These are phyloP conservation scores for Protomyctophum bolini DNA, from an alignment of 2,113 vertebrate genomes.

Conservation along the genomic window DNA sequence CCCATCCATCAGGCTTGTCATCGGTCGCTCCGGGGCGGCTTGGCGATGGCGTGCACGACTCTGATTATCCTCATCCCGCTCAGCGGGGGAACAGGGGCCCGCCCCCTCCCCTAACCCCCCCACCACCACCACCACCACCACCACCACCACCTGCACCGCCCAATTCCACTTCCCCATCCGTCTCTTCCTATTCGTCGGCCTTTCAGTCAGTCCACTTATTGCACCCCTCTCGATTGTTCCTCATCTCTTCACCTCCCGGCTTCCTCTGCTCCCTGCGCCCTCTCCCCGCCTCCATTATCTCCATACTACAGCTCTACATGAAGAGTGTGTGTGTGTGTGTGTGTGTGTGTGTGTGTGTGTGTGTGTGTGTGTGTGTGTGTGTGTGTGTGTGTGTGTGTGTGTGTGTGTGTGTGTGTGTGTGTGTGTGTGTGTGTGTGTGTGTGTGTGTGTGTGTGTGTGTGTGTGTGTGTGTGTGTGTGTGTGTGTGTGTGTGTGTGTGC, in stretches of 20 bases:
- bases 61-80: slow-evolving; percentile 72
- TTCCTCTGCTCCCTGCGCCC: too few relatives aligned
- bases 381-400: slow-evolving; percentile 17
- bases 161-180: slow-evolving; percentile 20
- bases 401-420: neutral
- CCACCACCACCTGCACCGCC: neutral
- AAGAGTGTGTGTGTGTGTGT: neutral
- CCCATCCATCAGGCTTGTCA: slow-evolving; percentile 80
- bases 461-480: neutral
- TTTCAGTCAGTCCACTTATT: slow-evolving; percentile 32
- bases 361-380: slow-evolving; percentile 3
- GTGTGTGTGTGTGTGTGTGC: slow-evolving; percentile 19
- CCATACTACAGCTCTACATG: neutral
- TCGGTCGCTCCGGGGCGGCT: slow-evolving; percentile 64
- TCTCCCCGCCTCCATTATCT: neutral
- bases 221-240: neutral
- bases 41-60: slow-evolving; percentile 61
- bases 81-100: slow-evolving; percentile 36
- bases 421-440: neutral
- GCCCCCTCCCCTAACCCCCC: slow-evolving; percentile 26
- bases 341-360: slow-evolving; percentile 16
- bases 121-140: slow-evolving; percentile 18
- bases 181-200: slow-evolving; percentile 22
- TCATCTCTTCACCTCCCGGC: too few relatives aligned
- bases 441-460: slow-evolving; percentile 18